Evolutionary conservation across 2,797 vertebrate genomes (phyloP).

Genomic region (Petrocephalus schoutedeni): DNA sequence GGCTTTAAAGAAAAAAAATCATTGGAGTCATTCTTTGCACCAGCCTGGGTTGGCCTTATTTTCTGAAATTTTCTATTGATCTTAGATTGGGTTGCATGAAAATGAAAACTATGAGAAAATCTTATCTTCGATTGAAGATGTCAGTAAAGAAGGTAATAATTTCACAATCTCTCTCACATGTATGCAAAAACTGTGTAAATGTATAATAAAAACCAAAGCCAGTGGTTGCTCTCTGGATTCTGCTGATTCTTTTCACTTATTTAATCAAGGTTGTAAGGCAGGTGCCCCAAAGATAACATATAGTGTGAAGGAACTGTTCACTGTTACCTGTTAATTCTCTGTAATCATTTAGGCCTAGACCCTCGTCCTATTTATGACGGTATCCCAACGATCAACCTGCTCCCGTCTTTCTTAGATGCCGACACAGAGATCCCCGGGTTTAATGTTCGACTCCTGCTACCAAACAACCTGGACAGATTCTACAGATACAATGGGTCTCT

Average conservation of each 20-base stretch:
- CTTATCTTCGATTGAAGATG: constrained; percentile 54
- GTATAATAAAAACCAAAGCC: not conserved
- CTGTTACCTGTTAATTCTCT: not conserved
- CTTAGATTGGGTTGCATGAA: constrained; percentile 67
- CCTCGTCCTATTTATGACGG: not conserved
- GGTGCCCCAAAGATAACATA: not conserved
- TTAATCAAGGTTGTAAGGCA: not conserved
- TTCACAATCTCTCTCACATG: not conserved
- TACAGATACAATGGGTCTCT: constrained; percentile 53
- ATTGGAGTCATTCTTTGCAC: not conserved
- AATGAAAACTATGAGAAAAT: constrained; percentile 68
- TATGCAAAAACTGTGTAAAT: not conserved
- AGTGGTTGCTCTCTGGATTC: not conserved
- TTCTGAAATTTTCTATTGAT: not conserved
- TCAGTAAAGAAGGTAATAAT: constrained; percentile 61
- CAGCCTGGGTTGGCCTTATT: not conserved
- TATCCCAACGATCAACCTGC: not conserved
- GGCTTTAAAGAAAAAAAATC: not conserved
- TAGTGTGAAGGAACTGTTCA: not conserved
- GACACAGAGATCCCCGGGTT: constrained; percentile 47
- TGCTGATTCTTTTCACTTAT: not conserved
- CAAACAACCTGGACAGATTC: constrained; percentile 44
- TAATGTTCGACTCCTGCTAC: constrained; percentile 48
- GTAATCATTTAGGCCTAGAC: not conserved
- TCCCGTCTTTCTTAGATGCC: constrained; percentile 35